Evolutionary conservation across 2,797 vertebrate genomes (phyloP).

Genomic region (Neostethus bicornis): DNA sequence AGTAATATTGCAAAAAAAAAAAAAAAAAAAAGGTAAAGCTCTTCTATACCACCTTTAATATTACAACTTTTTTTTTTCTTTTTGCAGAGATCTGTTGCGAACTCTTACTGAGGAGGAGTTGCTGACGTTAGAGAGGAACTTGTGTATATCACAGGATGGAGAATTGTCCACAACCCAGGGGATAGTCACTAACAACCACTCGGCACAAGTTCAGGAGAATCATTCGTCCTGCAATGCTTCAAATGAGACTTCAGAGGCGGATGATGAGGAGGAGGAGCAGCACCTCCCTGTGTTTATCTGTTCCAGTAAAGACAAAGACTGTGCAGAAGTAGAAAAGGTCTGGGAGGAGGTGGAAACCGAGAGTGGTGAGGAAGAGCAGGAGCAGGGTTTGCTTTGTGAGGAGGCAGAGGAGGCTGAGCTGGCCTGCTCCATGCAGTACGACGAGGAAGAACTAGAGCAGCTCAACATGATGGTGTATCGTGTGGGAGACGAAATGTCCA

Average conservation of each 20-base stretch:
- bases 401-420: conserved; percentile 87
- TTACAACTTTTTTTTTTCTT: conserved; percentile 8
- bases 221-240: conserved; percentile 41
- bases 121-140: conserved; percentile 87
- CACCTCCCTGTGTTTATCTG: conserved; percentile 54
- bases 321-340: conserved; percentile 61
- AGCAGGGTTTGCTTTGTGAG: conserved; percentile 67
- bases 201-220: conserved; percentile 58
- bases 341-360: conserved; percentile 70
- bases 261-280: conserved; percentile 44
- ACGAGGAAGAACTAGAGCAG: conserved; percentile 95
- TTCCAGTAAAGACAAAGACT: conserved; percentile 57
- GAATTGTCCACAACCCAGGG: conserved; percentile 66
- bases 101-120: conserved; percentile 91
- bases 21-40: neutral
- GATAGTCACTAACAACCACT: conserved; percentile 40
- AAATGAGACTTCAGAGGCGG: conserved; percentile 45
- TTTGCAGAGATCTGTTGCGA: conserved; percentile 90
- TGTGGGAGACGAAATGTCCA: conserved; percentile 95
- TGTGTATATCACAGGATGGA: conserved; percentile 94
- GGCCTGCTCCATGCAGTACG: conserved; percentile 98
- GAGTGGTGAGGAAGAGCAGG: conserved; percentile 61
- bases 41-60: neutral
- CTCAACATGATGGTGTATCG: conserved; percentile 95
- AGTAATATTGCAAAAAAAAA: too few species aligned